Base-by-base conservation (phyloP, 2,888 invertebrate species). In the Lasioglossum zephyrum region DNA sequence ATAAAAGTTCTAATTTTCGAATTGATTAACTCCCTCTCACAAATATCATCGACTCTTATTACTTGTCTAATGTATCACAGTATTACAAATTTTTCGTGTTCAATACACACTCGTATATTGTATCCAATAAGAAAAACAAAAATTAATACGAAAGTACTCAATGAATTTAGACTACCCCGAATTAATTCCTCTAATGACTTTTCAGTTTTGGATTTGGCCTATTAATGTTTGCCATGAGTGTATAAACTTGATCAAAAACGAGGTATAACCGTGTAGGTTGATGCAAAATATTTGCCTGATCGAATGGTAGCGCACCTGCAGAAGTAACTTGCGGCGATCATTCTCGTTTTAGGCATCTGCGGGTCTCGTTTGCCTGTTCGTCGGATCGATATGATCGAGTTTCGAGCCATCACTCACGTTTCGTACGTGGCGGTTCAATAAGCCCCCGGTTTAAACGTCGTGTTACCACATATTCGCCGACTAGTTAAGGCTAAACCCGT, bases 391-490 rank as follows among this genome's bases (percentile, higher is more conserved):
- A 79, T 84, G 85, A 84, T 84, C 85, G 75, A 76, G 84, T 49
- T 80, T 70, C 70, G 76, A 81, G 87, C 79, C 89, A 79, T 93
- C 93, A 92, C 93, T 93, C 93, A 93, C 92, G 92, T 93, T 93
- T 92, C 90, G 90, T 89, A 91, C 91, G 91, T 88, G 90, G 81
- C 83, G 90, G 91, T 90, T 92, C 88, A 90, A 90, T 88, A 90
- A 88, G 85, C 86, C 86, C 76, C 74, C 39, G 79, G 82, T 81
- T 81, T 88, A 80, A 82, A 87, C 85, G 82, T 86, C 83, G 81
- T 82, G 83, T 90, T 92, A 88, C 90, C 88, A 88, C 92, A 92
- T 87, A 91, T 91, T 89, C 89, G 26, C 75, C 88, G 87, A 86
- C 89, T 87, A 85, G 91, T 89, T 90, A 87, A 91, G 87, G 86